phyloP scores from a whole-genome alignment of 2,888 invertebrate genomes.

The Ametastegia equiseti region DNA sequence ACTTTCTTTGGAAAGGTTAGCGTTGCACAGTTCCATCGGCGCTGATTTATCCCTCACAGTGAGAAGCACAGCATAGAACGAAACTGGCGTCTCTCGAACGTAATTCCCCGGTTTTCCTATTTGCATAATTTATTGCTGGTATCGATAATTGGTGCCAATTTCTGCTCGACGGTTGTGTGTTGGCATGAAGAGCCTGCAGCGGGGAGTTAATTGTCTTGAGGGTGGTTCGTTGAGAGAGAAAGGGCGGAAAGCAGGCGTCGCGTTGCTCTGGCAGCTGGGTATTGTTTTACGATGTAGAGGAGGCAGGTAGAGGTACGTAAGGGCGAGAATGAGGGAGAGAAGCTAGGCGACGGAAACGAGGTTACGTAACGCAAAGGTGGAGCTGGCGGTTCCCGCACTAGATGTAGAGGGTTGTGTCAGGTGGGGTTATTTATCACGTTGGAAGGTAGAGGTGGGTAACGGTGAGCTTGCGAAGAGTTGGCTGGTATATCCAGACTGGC shows the following conservation, averaged over 20 bases:
- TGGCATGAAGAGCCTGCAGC: not conserved
- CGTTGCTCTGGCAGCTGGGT: conserved; percentile 21
- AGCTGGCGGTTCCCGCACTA: conserved; percentile 46
- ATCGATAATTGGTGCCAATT: conserved; percentile 17
- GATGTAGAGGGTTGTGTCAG: conserved; percentile 56
- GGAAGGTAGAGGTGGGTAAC: not conserved
- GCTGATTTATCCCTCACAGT: too few relatives aligned
- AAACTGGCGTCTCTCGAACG: not conserved
- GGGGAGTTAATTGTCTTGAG: conserved; percentile 30
- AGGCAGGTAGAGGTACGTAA: not conserved
- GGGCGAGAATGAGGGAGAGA: conserved; percentile 26
- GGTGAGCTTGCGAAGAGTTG: conserved; percentile 18
- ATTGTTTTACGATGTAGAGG: conserved; percentile 50
- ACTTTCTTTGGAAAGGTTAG: too few relatives aligned
- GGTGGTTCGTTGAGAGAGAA: too few relatives aligned
- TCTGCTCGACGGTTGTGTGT: not conserved
- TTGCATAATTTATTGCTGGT: conserved; percentile 17
- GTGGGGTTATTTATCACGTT: conserved; percentile 55
- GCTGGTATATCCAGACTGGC: conserved; percentile 4
- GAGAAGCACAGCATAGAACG: too few relatives aligned
- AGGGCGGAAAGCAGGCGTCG: conserved; percentile 3
- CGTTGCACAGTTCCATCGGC: too few relatives aligned
- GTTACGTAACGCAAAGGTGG: conserved; percentile 48
- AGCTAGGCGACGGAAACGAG: conserved; percentile 49
- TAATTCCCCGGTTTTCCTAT: not conserved